Evolutionary conservation across 2,797 vertebrate genomes (phyloP), one percentile per base, ranked within the genome.

Genomic region (Tapirus indicus): DNA sequence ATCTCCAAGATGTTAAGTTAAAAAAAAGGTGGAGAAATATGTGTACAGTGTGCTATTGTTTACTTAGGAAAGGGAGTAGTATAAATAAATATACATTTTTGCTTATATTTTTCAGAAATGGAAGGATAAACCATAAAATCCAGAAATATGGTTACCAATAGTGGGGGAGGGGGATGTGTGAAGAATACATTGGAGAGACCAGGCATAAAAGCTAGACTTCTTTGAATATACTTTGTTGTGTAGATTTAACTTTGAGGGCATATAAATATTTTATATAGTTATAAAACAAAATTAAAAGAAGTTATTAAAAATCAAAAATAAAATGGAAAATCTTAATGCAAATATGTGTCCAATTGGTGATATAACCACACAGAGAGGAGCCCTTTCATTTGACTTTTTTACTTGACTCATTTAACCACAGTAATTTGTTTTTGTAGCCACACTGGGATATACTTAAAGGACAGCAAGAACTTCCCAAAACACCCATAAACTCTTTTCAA

Each of bases 281-380:
- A 16, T 72, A 87, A 91, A 66, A 66, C 56, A 56, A 79, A 87
- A 82, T 64, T 18, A 69, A 84, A 85, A 93, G 66, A 86, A 91
- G 66, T 69, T 49, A 32, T 47, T 44, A 25, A 74, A 94, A 44
- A 16, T 78, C 35, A 64, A 68, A 66, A 89, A 29, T 89, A 71
- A 93, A 89, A 69, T 60, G 44, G 87, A 69, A 41, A 66, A 56
- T 78, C 21, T 47, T 38, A 91, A 86, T 66, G 56, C 69, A 96
- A 64, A 64, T 68, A 5, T 93, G 25, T 79, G 12, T 79, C 35
- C 18, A 79, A 4, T 77, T 88, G 72, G 87, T 64, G 71, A 14
- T n/a, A 88, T 44, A 64, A 71, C 35, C 64, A 64, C n/a, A 62
- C 10, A 20, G 47, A 90, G 27, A 89, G 10, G 38, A 41, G 54